Evolutionary conservation across 2,113 vertebrate genomes (phyloP), one percentile per base, ranked within the genome.

Genomic region (Xiphophorus hellerii): DNA sequence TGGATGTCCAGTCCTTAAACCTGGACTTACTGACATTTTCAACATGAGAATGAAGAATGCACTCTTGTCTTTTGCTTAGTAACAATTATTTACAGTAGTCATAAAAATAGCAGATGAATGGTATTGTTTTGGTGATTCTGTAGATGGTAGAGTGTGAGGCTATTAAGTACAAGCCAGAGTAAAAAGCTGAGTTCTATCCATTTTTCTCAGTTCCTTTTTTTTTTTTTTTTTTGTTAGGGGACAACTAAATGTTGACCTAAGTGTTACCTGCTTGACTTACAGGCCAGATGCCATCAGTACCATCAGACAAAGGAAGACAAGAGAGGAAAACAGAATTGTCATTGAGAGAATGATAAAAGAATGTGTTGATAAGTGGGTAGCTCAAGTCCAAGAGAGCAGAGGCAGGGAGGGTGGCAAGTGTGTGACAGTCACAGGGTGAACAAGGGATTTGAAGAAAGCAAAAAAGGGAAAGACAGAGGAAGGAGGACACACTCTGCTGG

Each of bases 401-500:
- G 44, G 28, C 60, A 37, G 74, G 64, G 72, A 73, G 69, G 75
- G 76, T 30, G 37, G 66, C 42, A 15, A 73, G 77, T 62, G 37
- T 60, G 80, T 71, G 64, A 78, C 73, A 83, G 86, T 88, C 71
- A 77, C 74, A 27, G 79, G 73, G 73, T 79, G 87, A 91, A 75
- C 22, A 12, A 83, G 87, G 80, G 84, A 85, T 87, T 85, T 81
- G 66, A 79, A 80, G 74, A 72, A 83, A 78, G 67, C 74, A 66
- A 83, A 83, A 83, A 74, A 79, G 68, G 73, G 75, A 74, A 80
- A 54, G 66, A 76, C 67, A 85, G 77, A 84, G 76, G 80, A 86
- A 81, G 83, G 82, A 90, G 88, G 91, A 89, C 84, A 89, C 89
- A 93, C 87, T 83, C 86, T 88, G 88, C 90, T 93, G 89, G 86